These are phyloP conservation scores for Gobius niger DNA, from an alignment of 2,113 vertebrate species.

Conservation along the genomic window DNA sequence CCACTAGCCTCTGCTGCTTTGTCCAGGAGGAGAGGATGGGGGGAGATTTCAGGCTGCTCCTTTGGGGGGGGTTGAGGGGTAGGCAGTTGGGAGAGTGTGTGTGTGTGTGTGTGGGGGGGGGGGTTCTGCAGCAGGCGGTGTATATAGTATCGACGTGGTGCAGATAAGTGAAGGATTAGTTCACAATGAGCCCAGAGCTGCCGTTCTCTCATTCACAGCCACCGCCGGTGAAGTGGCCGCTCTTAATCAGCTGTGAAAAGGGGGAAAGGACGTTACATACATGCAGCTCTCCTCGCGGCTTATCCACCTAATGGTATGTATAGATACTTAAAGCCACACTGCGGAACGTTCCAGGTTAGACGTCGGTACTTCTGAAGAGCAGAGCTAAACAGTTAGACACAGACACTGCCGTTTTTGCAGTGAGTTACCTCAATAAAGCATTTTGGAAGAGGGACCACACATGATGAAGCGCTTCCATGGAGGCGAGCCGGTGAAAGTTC, in stretches of 20 bases:
- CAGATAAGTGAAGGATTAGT: conserved; percentile 64
- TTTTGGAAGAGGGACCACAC: too few species aligned
- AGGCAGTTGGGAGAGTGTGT: conserved; percentile 23
- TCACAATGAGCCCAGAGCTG: conserved; percentile 48
- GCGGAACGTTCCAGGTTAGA: too few species aligned
- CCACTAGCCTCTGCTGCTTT: conserved; percentile 44
- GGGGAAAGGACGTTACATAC: conserved; percentile 34
- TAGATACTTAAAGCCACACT: too few species aligned
- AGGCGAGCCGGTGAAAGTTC: too few species aligned
- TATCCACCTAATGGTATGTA: background rate
- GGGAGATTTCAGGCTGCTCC: conserved; percentile 51
- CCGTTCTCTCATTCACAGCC: conserved; percentile 41
- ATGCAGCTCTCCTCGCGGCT: conserved; percentile 11
- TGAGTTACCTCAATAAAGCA: too few species aligned
- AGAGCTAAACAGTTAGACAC: too few species aligned
- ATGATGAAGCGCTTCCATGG: too few species aligned
- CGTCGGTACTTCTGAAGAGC: too few species aligned
- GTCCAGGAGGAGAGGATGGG: conserved; percentile 51
- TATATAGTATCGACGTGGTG: conserved; percentile 40
- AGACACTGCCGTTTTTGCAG: too few species aligned
- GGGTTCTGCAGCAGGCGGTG: conserved; percentile 9
- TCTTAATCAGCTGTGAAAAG: conserved; percentile 55
- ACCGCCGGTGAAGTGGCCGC: conserved; percentile 51
- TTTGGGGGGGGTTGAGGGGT: conserved; percentile 8
- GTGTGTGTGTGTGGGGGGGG: too few species aligned